Percentiles rank a stretch among this genome's conserved stretches.
Evolutionary conservation across 2,113 vertebrate species (phyloP).

Genomic region (Notothenia rossii): DNA sequence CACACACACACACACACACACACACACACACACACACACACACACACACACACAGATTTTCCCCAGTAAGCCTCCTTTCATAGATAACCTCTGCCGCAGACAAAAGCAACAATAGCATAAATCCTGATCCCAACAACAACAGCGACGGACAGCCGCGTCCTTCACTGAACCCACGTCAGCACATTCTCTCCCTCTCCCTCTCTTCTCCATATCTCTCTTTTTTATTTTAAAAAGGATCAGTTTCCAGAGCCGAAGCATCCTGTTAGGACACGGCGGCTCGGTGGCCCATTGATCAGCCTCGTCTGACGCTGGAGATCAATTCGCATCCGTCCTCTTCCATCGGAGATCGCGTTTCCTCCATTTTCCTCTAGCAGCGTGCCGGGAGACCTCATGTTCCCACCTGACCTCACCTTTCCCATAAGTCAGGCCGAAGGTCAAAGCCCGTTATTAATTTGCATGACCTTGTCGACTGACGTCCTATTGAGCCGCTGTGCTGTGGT

Average conservation of each 20-base stretch:
- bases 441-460: constrained; percentile 68
- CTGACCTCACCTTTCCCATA: constrained; percentile 58
- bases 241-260: constrained; percentile 31
- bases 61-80: constrained; percentile 58
- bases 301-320: constrained; percentile 64
- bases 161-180: constrained; percentile 53
- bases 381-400: constrained; percentile 38
- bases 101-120: constrained; percentile 58
- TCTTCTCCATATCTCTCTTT: not conserved
- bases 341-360: constrained; percentile 62
- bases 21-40: constrained; percentile 16
- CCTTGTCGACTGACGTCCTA: constrained; percentile 64
- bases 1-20: constrained; percentile 6
- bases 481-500: constrained; percentile 30
- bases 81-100: constrained; percentile 58
- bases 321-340: constrained; percentile 40
- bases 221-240: constrained; percentile 31
- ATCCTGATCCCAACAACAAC: constrained; percentile 60
- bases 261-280: constrained; percentile 5
- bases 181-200: constrained; percentile 16
- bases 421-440: constrained; percentile 62
- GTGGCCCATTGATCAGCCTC: constrained; percentile 58
- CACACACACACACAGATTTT: constrained; percentile 23
- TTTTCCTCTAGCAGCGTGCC: constrained; percentile 34
- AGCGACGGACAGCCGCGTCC: constrained; percentile 39